These are phyloP conservation scores for Misgurnus anguillicaudatus DNA, from an alignment of 2,113 vertebrate genomes.

Conservation along the genomic window DNA sequence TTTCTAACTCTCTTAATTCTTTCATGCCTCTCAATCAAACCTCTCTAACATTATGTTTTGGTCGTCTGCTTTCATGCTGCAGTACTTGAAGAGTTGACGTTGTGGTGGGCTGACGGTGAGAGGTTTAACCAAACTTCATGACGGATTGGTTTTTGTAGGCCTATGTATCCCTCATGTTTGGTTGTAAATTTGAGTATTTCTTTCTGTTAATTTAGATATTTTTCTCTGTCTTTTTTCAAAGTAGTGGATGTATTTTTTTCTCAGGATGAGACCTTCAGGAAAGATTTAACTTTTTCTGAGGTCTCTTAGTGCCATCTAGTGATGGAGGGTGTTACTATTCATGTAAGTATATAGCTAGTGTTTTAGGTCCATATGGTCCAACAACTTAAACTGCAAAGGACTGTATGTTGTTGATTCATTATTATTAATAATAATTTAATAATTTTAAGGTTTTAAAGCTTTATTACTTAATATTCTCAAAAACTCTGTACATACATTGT, in stretches of 20 bases:
- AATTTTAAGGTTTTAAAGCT: too few relatives aligned
- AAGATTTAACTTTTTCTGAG: neutral
- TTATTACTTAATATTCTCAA: too few relatives aligned
- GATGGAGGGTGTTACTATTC: neutral
- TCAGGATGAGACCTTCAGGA: neutral
- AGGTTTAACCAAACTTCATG: conserved; percentile 22
- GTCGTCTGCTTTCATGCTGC: conserved; percentile 66
- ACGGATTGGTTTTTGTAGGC: neutral
- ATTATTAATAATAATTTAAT: too few relatives aligned
- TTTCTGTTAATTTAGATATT: neutral
- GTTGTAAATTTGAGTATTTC: too few relatives aligned
- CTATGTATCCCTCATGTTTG: neutral
- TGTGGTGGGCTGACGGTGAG: neutral
- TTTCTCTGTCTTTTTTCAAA: neutral
- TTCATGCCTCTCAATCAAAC: conserved; percentile 1
- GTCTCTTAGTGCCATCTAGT: conserved; percentile 43
- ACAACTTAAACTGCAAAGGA: too few relatives aligned
- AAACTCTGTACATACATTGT: too few relatives aligned
- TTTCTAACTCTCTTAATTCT: neutral
- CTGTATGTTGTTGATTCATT: too few relatives aligned
- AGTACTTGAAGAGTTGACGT: conserved; percentile 43
- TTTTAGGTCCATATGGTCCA: too few relatives aligned
- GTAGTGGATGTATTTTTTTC: neutral
- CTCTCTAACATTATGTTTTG: conserved; percentile 52
- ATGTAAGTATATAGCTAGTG: too few relatives aligned